phyloP scores from a whole-genome alignment of 2,797 vertebrate genomes.

The Atherinosoma microstoma region DNA sequence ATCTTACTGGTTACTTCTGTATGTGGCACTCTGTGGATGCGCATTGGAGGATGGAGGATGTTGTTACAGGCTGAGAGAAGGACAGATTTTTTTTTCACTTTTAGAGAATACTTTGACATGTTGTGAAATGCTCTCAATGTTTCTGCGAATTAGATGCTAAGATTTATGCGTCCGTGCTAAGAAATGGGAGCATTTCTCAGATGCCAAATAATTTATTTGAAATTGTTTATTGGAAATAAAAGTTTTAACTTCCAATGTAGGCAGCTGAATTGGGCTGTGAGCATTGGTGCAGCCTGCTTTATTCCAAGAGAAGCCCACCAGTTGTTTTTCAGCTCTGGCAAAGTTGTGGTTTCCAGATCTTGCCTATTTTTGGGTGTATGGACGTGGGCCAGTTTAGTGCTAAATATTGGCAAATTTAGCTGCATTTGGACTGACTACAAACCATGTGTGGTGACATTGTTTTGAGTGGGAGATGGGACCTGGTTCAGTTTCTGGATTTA shows the following conservation, averaged over 20 bases:
- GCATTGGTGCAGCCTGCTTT: no score
- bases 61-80: not conserved
- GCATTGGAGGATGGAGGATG: constrained; percentile 15
- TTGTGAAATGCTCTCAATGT: not conserved
- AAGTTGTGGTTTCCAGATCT: not conserved
- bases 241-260: not conserved
- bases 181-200: not conserved
- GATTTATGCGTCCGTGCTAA: not conserved
- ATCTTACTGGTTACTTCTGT: constrained; percentile 11
- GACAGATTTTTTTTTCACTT: not conserved
- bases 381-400: not conserved
- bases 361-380: not conserved
- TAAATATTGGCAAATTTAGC: not conserved
- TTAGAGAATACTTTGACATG: not conserved
- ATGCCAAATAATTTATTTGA: not conserved
- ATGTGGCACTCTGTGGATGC: constrained; percentile 19
- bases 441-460: not conserved
- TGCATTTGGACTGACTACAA: not conserved
- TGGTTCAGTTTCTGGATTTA: constrained; percentile 3
- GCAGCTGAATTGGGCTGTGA: not conserved
- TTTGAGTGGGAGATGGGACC: not conserved
- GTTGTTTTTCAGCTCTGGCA: not conserved
- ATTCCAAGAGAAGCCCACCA: no score
- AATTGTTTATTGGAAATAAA: not conserved
- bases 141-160: not conserved